Conservation (phyloP, 1,140 invertebrate species). For the Eulimnadia texana region DNA sequence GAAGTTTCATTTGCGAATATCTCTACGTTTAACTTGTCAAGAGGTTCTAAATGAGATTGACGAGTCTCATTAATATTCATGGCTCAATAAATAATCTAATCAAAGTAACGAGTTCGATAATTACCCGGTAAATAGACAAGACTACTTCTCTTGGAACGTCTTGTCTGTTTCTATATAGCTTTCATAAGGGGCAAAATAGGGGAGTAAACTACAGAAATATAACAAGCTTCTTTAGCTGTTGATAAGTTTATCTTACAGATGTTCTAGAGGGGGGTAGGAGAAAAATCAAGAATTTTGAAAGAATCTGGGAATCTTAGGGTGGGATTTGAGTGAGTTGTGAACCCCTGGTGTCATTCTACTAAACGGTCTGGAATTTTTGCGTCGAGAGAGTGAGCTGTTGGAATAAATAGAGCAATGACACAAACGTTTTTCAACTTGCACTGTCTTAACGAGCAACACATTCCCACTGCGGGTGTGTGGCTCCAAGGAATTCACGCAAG, state of each 20-base stretch:
- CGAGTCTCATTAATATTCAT: too few relatives aligned
- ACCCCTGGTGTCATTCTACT: not conserved
- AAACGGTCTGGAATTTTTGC: not conserved
- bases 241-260: not conserved
- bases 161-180: not conserved
- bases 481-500: too few relatives aligned
- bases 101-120: not conserved
- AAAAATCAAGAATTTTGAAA: too few relatives aligned
- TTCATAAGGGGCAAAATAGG: not conserved
- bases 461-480: not conserved
- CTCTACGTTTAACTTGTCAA: too few relatives aligned
- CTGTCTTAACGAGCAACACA: not conserved
- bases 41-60: too few relatives aligned
- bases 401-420: not conserved
- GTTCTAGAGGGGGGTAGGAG: too few relatives aligned
- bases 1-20: too few relatives aligned
- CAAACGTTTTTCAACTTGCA: not conserved
- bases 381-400: not conserved
- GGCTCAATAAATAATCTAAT: not conserved
- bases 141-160: not conserved
- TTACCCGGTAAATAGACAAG: not conserved
- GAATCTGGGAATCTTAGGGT: not conserved
- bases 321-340: not conserved
- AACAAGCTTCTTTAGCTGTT: not conserved
- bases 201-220: not conserved